A percentile compares a stretch with the other conserved stretches of the same genome.
Conservation (phyloP, 2,797 vertebrate genomes). For the Buphagus erythrorhynchus region DNA sequence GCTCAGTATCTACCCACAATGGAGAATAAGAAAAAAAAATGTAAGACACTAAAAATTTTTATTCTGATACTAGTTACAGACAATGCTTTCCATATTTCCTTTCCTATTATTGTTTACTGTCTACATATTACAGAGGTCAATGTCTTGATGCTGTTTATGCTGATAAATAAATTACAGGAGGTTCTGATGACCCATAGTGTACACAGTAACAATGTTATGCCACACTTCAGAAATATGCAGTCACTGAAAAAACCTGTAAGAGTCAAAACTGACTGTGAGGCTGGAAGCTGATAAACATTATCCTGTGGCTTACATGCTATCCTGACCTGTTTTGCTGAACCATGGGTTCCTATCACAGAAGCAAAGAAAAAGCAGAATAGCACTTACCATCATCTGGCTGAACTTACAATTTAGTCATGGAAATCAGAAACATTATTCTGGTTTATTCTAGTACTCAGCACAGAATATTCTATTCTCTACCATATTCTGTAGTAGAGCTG, state of each 20-base stretch:
- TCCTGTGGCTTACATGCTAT: not conserved
- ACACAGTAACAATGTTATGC: not conserved
- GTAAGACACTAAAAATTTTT: not conserved
- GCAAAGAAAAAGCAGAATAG: not conserved
- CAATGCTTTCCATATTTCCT: not conserved
- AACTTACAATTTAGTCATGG: not conserved
- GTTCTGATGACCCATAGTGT: not conserved
- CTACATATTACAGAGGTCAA: not conserved
- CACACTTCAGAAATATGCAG: not conserved
- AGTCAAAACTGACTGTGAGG: not conserved
- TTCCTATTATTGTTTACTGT: not conserved
- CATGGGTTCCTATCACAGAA: not conserved
- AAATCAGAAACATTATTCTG: not conserved
- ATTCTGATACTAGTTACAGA: not conserved
- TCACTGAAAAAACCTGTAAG: not conserved
- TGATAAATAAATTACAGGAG: not conserved
- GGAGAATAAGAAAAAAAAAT: not conserved
- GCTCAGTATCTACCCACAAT: not conserved
- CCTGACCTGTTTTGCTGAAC: not conserved
- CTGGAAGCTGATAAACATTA: not conserved
- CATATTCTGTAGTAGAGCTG: not conserved
- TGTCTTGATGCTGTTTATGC: not conserved
- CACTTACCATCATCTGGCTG: not conserved
- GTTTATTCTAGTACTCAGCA: not conserved
- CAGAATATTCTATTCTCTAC: not conserved